phyloP scores from a whole-genome alignment of 2,888 invertebrate genomes.

The Leptogaster cylindrica region DNA sequence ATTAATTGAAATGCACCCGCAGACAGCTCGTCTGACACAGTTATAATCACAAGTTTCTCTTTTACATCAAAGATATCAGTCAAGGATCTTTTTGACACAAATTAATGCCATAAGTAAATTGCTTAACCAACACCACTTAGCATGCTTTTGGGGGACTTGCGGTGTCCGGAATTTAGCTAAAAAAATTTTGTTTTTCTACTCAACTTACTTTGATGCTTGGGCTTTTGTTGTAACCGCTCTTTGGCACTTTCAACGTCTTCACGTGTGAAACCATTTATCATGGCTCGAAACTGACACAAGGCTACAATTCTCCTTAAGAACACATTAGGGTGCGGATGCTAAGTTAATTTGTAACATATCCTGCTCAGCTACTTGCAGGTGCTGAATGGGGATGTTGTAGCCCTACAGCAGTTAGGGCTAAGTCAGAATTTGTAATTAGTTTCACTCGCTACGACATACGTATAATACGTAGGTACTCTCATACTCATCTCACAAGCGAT shows the following conservation, averaged over 20 bases:
- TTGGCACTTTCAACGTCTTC: conserved; percentile 39
- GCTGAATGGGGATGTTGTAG: no score
- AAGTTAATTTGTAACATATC: conserved; percentile 41
- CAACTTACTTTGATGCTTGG: conserved; percentile 33
- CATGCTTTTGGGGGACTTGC: conserved; percentile 3
- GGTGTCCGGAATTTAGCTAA: conserved; percentile 16
- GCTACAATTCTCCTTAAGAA: conserved; percentile 20
- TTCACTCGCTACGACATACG: no score
- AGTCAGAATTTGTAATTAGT: no score
- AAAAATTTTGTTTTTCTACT: conserved; percentile 37
- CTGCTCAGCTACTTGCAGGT: conserved; percentile 4
- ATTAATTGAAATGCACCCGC: conserved; percentile 15
- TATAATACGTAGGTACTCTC: no score
- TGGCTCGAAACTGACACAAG: conserved; percentile 35
- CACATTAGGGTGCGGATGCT: conserved; percentile 38
- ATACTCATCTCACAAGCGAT: no score
- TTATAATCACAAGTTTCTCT: neutral
- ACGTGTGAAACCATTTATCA: conserved; percentile 42
- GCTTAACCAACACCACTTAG: neutral
- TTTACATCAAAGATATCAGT: neutral
- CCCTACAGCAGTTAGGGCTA: no score
- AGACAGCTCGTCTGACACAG: neutral
- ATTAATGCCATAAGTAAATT: conserved; percentile 19
- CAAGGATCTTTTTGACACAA: conserved; percentile 8
- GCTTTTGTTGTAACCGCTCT: conserved; percentile 36